Percentiles rank a stretch among this genome's conserved stretches.
Conservation (phyloP, 2,113 vertebrate species). For the Dicaeum eximium region DNA sequence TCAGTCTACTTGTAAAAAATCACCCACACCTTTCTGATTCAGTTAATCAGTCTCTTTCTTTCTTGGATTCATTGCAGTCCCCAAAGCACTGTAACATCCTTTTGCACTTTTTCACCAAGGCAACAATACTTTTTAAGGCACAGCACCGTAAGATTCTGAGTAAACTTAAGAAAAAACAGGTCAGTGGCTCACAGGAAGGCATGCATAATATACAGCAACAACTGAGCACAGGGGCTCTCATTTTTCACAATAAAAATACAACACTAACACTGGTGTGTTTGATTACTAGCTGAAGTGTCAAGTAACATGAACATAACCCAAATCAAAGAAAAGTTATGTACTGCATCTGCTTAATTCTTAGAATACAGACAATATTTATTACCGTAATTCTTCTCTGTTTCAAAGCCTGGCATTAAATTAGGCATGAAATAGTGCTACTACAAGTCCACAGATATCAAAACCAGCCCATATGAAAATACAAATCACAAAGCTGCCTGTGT, state of each 20-base stretch:
- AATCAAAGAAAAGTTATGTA: neutral
- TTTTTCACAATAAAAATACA: neutral
- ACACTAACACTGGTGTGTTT: neutral
- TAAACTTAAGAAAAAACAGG: constrained; percentile 18
- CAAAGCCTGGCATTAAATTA: neutral
- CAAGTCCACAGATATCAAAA: neutral
- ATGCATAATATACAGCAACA: neutral
- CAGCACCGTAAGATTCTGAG: neutral
- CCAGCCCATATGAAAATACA: neutral
- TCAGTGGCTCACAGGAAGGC: neutral
- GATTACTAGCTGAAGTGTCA: neutral
- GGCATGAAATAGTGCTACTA: neutral
- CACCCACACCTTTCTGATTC: constrained; percentile 20
- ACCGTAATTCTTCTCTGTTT: neutral
- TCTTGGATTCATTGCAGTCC: neutral
- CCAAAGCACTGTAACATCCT: constrained; percentile 21
- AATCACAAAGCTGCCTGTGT: neutral
- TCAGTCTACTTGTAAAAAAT: neutral
- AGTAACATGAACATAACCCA: neutral
- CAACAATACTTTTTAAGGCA: constrained; percentile 21
- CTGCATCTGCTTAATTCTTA: neutral
- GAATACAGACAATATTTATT: neutral
- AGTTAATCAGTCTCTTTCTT: constrained; percentile 3
- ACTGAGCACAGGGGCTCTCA: neutral
- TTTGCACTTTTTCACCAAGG: constrained; percentile 56